Evolutionary conservation across 2,113 vertebrate genomes (phyloP).

Genomic region (Rhabdornis inornatus): DNA sequence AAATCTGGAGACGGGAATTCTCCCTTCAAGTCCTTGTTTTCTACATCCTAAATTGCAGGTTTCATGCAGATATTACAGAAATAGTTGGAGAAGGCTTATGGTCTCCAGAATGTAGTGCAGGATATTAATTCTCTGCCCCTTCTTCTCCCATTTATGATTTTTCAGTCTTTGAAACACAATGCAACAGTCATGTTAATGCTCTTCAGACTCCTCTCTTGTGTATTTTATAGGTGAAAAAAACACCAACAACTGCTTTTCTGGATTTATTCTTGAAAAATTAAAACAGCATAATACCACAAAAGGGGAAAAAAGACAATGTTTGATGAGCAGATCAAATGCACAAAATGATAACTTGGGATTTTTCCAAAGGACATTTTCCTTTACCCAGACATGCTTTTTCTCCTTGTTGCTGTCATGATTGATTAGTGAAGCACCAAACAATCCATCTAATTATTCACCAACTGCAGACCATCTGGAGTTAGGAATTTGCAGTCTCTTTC

Average conservation of each 20-base stretch:
- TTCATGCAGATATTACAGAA: not conserved
- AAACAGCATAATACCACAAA: not conserved
- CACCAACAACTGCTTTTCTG: not conserved
- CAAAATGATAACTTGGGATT: not conserved
- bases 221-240: not conserved
- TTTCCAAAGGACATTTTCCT: slow-evolving; percentile 52
- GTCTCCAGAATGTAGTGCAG: not conserved
- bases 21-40: not conserved
- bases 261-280: not conserved
- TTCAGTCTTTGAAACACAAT: not conserved
- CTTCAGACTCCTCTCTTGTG: not conserved
- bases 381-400: slow-evolving; percentile 30
- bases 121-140: not conserved
- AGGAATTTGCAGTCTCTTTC: slow-evolving; percentile 62
- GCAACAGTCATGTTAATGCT: not conserved
- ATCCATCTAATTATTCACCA: slow-evolving; percentile 60
- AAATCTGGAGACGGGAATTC: not conserved
- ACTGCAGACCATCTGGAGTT: slow-evolving; percentile 52
- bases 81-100: not conserved
- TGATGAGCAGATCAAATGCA: slow-evolving; percentile 28
- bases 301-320: not conserved
- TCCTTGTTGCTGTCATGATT: slow-evolving; percentile 60
- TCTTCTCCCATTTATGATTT: not conserved
- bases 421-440: slow-evolving; percentile 54
- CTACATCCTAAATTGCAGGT: not conserved